Base-by-base conservation (phyloP, 1,140 invertebrate genomes). In the Liolophura sinensis region DNA sequence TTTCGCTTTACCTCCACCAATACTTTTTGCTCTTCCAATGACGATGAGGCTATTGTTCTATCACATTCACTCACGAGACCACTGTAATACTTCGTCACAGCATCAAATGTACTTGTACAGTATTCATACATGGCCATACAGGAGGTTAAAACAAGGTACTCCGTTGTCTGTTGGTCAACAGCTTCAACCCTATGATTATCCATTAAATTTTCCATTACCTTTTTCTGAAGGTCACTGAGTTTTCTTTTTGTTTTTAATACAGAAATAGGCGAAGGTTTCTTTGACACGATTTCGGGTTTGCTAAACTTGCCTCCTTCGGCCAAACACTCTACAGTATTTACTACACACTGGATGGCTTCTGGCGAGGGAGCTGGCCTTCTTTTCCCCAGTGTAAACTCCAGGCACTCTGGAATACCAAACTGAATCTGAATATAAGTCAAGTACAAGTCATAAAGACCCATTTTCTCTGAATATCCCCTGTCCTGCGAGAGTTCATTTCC, bases 381-480 rank as follows among this genome's bases (percentile, higher is more conserved):
- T 20, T 52, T 46, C 14, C 51, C 55, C 31, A 67, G 46, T 24
- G 18, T 48, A 18, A 11, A 51, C 25, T 49, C 50, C 0, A 11
- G n/a, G 22, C 47, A 18, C 18, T 20, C 31, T 4, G 66, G 18
- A 4, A 71, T 70, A 49, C 68, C 63, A 5, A 78, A 57, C 20
- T 70, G 25, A 14, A 78, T 71, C 25, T 79, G 71, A 65, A 67
- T 69, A 62, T 75, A 78, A 9, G 73, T 76, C 50, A 60, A 48
- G 62, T 72, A 77, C 67, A 82, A 65, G 12, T 65, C 62, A 66
- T 71, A 77, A 16, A 78, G 18, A 18, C 75, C 74, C 25, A 57
- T 59, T 22, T 58, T 54, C 50, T 67, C 62, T 16, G 59, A 63
- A 47, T 20, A 54, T 46, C 58, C 60, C 54, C 57, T 50, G 20